Evolutionary conservation across 30 jellyfish, hydroid and myxozoan species (phyloP), one percentile per base, ranked within the genome.

Genomic region (Sanderia malayensis): DNA sequence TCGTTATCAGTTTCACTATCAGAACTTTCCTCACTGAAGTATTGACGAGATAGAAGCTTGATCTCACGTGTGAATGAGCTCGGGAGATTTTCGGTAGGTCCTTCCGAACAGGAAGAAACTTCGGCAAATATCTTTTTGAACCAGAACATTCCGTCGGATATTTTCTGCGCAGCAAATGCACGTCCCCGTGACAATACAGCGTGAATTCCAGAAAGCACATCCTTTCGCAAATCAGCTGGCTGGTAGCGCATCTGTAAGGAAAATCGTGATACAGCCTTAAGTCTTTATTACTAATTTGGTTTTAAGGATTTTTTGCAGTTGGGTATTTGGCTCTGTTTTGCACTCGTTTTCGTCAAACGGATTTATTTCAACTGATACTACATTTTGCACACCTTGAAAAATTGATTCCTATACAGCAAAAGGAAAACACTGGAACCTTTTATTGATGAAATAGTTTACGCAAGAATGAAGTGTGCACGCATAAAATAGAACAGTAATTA

Each of bases 171-270:
- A 37, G 52, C 52, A 37, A 37, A 37, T 37, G 52, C 52, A 37
- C 52, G 52, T 37, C 52, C 52, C 52, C 52, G 52, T 37, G 52
- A 37, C 52, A 37, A 37, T 37, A 37, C 52, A 37, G 52, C 52
- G 52, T 37, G 52, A 37, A 37, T 37, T 37, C 52, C 52, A 37
- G 52, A 37, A 37, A 37, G 52, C 10, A 37, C 52, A 37, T 37
- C 52, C 52, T 37, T 37, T 37, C 52, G 52, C 52, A 37, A 37
- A 37, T 37, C 52, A 37, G 52, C 52, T 37, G 52, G 52, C 52
- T 37, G 52, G 52, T 37, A 37, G 52, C 52, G 52, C 52, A 37
- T 37, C 52, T 37, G 52, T 37, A 37, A 37, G 52, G 52, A 37
- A 37, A 37, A 37, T 37, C 52, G 52, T 37, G 52, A 4, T 37